A percentile compares a stretch with the other conserved stretches of the same genome.
Evolutionary conservation across 2,888 invertebrate species (phyloP).

Genomic region (Drosophila percnosoma): DNA sequence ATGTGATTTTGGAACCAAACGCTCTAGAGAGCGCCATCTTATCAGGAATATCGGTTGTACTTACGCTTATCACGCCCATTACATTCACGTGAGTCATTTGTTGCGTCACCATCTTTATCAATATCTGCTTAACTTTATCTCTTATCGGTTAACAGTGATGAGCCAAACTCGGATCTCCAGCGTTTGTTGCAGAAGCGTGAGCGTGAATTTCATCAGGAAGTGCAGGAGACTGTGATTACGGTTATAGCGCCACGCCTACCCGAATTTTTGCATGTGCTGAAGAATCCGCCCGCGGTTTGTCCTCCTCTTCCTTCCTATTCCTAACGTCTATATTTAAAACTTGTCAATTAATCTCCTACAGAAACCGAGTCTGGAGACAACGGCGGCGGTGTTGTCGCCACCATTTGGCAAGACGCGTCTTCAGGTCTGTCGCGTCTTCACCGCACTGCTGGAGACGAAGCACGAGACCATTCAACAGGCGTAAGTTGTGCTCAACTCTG

Average conservation of each 20-base stretch:
- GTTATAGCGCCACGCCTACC: conserved; percentile 89
- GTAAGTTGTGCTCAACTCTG: conserved; percentile 80
- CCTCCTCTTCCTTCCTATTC: not conserved
- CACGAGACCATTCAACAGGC: conserved; percentile 90
- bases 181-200: conserved; percentile 84
- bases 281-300: conserved; percentile 90
- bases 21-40: conserved; percentile 90
- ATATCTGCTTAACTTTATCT: not conserved
- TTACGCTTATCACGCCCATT: conserved; percentile 87
- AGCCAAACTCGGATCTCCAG: conserved; percentile 83
- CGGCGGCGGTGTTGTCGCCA: conserved; percentile 89
- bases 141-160: conserved; percentile 74
- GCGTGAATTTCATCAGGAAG: conserved; percentile 87
- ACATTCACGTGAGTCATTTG: conserved; percentile 78
- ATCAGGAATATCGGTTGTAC: conserved; percentile 92
- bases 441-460: conserved; percentile 90
- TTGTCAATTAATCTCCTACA: conserved; percentile 37
- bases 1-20: conserved; percentile 90
- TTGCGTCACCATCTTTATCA: not conserved
- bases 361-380: conserved; percentile 89
- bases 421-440: conserved; percentile 92
- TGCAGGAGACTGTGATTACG: conserved; percentile 87
- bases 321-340: not conserved
- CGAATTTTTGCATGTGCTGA: conserved; percentile 88
- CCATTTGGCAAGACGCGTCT: conserved; percentile 93